Evolutionary conservation across 2,797 vertebrate genomes (phyloP).

Genomic region (Xerus rutilus): DNA sequence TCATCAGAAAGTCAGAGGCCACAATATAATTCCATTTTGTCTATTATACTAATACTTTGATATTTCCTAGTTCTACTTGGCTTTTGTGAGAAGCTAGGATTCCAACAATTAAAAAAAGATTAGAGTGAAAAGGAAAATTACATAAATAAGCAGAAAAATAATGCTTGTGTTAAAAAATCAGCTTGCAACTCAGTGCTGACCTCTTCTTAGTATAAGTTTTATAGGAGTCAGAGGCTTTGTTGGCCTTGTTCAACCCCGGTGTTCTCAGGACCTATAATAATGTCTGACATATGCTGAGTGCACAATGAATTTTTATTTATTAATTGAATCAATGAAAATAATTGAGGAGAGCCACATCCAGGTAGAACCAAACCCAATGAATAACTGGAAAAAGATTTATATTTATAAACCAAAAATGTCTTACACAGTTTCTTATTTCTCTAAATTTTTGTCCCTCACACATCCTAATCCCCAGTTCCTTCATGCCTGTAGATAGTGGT

Average conservation of each 20-base stretch:
- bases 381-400: background rate
- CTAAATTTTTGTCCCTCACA: background rate
- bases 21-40: background rate
- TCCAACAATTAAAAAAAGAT: background rate
- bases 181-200: background rate
- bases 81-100: background rate
- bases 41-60: background rate
- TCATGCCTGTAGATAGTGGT: background rate
- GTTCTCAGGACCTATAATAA: background rate
- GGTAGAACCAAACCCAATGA: background rate
- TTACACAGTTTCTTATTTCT: background rate
- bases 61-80: background rate
- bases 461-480: background rate
- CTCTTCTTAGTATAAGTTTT: background rate
- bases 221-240: background rate
- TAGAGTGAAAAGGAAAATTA: background rate
- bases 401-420: background rate
- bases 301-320: background rate
- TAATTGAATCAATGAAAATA: conserved; percentile 24
- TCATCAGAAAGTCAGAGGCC: background rate
- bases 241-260: background rate
- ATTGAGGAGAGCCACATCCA: background rate
- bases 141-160: background rate
- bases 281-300: background rate
- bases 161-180: background rate